These are phyloP conservation scores for Anisognathus igniventris DNA, from an alignment of 2,797 vertebrate species.

Conservation along the genomic window DNA sequence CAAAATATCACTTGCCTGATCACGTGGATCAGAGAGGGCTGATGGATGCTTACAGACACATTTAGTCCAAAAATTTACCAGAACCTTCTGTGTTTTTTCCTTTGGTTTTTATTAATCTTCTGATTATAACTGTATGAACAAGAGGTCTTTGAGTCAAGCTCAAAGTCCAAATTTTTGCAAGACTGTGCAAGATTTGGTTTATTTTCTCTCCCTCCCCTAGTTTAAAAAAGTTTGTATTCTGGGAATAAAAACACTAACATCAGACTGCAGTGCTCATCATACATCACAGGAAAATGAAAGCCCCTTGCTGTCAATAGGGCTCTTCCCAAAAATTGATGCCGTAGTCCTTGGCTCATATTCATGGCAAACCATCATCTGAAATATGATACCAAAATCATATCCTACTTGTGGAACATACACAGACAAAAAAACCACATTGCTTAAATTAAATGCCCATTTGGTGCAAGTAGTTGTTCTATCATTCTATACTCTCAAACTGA, in stretches of 20 bases:
- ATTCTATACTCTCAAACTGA: not conserved
- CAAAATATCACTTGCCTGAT: not conserved
- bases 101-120: not conserved
- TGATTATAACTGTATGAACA: not conserved
- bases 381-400: not conserved
- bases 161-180: not conserved
- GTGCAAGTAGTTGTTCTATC: not conserved
- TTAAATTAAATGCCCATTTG: not conserved
- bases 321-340: not conserved
- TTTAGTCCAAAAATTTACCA: not conserved
- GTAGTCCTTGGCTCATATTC: not conserved
- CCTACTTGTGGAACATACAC: not conserved
- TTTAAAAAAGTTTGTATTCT: not conserved
- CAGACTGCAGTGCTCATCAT: not conserved
- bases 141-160: not conserved
- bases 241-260: not conserved
- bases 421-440: not conserved
- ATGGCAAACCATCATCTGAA: not conserved
- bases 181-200: not conserved
- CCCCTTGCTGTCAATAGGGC: not conserved
- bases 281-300: not conserved
- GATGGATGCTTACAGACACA: not conserved
- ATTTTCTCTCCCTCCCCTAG: not conserved
- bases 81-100: not conserved
- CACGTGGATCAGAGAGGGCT: not conserved